phyloP scores from a whole-genome alignment of 2,113 vertebrate species.

The Sciurus niger region DNA sequence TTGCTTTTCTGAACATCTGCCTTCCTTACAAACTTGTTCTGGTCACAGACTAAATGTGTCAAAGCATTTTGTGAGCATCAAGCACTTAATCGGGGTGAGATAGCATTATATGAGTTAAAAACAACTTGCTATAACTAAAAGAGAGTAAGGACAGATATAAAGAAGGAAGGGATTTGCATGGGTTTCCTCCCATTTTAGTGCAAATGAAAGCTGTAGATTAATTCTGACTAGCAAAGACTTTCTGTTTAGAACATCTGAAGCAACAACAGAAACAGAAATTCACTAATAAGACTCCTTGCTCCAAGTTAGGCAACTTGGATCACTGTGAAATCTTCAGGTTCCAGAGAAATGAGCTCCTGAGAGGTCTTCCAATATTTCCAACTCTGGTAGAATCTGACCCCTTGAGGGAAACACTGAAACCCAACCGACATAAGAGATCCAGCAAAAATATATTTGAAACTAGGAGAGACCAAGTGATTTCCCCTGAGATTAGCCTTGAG shows the following conservation, averaged over 20 bases:
- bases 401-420: conserved; percentile 4
- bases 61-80: conserved; percentile 45
- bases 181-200: not conserved
- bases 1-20: conserved; percentile 52
- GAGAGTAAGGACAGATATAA: not conserved
- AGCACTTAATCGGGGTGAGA: not conserved
- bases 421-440: not conserved
- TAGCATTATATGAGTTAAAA: conserved; percentile 21
- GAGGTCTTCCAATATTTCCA: conserved; percentile 41
- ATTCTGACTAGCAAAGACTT: conserved; percentile 38
- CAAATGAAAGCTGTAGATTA: conserved; percentile 8
- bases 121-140: conserved; percentile 56
- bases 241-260: conserved; percentile 33
- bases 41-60: conserved; percentile 31
- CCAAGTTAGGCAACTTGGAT: conserved; percentile 7
- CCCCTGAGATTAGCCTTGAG: conserved; percentile 27
- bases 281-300: not conserved
- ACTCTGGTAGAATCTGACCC: not conserved
- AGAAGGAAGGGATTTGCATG: conserved; percentile 4
- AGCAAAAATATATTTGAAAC: conserved; percentile 49
- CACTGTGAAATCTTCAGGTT: not conserved
- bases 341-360: conserved; percentile 15
- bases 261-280: conserved; percentile 20
- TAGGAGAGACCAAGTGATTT: conserved; percentile 73
- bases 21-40: conserved; percentile 44